Conservation (phyloP, 2,888 invertebrate species). For the Orthonychiurus folsomi region DNA sequence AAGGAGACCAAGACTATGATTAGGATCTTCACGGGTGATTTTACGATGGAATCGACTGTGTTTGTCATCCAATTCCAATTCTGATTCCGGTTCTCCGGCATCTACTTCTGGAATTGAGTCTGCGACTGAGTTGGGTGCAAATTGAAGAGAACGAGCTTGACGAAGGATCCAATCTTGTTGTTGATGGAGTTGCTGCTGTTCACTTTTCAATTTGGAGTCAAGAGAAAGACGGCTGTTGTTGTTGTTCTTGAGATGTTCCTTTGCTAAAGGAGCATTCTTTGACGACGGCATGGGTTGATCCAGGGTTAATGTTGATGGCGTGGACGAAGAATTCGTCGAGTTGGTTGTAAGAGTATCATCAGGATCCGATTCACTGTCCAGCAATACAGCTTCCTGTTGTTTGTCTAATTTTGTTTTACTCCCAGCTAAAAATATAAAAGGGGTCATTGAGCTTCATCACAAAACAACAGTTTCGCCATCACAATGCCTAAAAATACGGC, state of each 20-base stretch:
- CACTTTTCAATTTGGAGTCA: conserved; percentile 10
- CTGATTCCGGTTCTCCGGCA: not conserved
- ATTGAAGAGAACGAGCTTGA: conserved; percentile 23
- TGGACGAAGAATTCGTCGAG: conserved; percentile 34
- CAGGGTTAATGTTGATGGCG: conserved; percentile 26
- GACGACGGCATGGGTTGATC: conserved; percentile 9
- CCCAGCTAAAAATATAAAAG: conserved; percentile 16
- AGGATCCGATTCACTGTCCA: conserved; percentile 42
- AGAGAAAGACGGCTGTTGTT: conserved; percentile 10
- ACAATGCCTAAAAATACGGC: not conserved
- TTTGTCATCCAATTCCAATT: conserved; percentile 2
- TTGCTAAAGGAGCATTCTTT: not conserved
- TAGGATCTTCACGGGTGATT: conserved; percentile 15
- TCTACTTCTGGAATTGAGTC: conserved; percentile 11
- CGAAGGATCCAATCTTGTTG: conserved; percentile 9
- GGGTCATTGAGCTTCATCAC: conserved; percentile 2
- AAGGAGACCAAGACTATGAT: conserved; percentile 10
- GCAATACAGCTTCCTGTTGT: conserved; percentile 33
- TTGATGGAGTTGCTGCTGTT: not conserved
- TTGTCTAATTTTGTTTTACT: conserved; percentile 35
- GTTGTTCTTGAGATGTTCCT: not conserved
- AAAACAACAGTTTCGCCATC: not conserved
- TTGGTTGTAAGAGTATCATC: conserved; percentile 37
- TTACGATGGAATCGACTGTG: conserved; percentile 17
- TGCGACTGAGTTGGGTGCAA: not conserved